These are phyloP conservation scores for Oryzias dopingdopingensis DNA, from an alignment of 2,797 vertebrate genomes.

Conservation along the genomic window DNA sequence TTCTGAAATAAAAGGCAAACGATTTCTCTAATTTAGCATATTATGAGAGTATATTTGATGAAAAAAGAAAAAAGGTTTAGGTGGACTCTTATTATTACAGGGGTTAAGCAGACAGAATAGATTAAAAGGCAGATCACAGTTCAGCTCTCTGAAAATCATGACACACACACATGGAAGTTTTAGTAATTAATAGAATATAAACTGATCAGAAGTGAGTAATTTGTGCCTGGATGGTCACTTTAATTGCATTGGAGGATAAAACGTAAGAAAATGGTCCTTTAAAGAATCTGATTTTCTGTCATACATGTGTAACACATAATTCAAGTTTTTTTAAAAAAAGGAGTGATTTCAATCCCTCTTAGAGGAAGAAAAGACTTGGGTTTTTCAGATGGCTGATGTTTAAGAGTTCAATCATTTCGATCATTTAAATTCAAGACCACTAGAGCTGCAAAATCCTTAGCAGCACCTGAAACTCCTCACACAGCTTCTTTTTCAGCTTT, in stretches of 20 bases:
- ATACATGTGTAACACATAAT: constrained; percentile 27
- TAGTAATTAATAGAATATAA: constrained; percentile 49
- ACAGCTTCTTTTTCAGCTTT: constrained; percentile 26
- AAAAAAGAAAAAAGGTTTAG: too few relatives aligned
- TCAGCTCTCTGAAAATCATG: constrained; percentile 40
- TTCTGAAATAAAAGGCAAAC: too few relatives aligned
- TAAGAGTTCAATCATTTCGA: constrained; percentile 66
- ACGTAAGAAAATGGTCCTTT: constrained; percentile 27
- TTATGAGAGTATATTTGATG: too few relatives aligned
- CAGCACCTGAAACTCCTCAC: constrained; percentile 67
- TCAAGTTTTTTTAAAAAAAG: constrained; percentile 2
- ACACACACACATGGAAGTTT: constrained; percentile 44
- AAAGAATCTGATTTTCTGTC: constrained; percentile 30
- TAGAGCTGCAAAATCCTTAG: constrained; percentile 58
- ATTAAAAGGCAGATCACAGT: constrained; percentile 8
- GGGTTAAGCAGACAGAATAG: constrained; percentile 10
- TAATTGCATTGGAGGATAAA: constrained; percentile 45
- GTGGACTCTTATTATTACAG: too few relatives aligned
- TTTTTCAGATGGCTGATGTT: constrained; percentile 38
- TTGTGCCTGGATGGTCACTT: constrained; percentile 54
- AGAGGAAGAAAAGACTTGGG: constrained; percentile 24
- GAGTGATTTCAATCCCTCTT: constrained; percentile 29
- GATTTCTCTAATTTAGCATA: too few relatives aligned
- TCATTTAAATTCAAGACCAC: constrained; percentile 68
- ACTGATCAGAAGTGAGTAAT: constrained; percentile 43